These are phyloP conservation scores for Melanotaenia boesemani DNA, from an alignment of 2,797 vertebrate genomes.

Conservation along the genomic window DNA sequence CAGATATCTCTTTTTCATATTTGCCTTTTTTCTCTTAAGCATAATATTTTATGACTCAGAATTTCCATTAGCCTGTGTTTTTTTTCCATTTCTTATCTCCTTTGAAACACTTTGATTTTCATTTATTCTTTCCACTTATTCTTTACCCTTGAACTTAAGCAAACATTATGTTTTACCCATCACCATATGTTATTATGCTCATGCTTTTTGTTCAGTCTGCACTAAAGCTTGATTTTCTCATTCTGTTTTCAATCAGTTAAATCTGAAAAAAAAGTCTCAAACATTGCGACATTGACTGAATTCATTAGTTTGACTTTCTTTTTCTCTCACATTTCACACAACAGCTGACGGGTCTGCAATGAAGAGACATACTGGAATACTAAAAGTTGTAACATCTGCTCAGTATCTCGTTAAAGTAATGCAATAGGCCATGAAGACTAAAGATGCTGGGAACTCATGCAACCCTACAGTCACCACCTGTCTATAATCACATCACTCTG, in stretches of 20 bases:
- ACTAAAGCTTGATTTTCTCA: constrained; percentile 5
- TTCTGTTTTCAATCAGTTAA: not conserved
- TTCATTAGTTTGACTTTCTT: constrained; percentile 1
- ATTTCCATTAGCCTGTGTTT: constrained; percentile 23
- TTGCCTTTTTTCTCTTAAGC: constrained; percentile 1
- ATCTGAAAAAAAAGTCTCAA: not conserved
- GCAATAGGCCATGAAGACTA: not conserved
- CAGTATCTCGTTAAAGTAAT: not conserved
- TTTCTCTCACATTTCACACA: not conserved
- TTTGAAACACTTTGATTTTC: constrained; percentile 4
- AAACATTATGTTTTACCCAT: not conserved
- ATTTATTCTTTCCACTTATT: not conserved
- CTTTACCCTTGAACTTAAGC: not conserved
- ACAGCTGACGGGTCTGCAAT: not conserved
- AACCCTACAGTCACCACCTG: constrained; percentile 40
- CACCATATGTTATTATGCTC: not conserved
- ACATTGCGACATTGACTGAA: not conserved
- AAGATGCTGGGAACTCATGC: constrained; percentile 18
- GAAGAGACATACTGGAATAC: constrained; percentile 3
- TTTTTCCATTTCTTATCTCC: not conserved
- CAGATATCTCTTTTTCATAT: not conserved
- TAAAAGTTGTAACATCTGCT: not conserved
- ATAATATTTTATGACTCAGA: not conserved
- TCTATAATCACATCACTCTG: constrained; percentile 15
- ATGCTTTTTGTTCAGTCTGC: not conserved